Percentiles rank a stretch among this genome's conserved stretches.
These are phyloP conservation scores for Pseudoatta argentina DNA, from an alignment of 1,140 invertebrate species.

Conservation along the genomic window DNA sequence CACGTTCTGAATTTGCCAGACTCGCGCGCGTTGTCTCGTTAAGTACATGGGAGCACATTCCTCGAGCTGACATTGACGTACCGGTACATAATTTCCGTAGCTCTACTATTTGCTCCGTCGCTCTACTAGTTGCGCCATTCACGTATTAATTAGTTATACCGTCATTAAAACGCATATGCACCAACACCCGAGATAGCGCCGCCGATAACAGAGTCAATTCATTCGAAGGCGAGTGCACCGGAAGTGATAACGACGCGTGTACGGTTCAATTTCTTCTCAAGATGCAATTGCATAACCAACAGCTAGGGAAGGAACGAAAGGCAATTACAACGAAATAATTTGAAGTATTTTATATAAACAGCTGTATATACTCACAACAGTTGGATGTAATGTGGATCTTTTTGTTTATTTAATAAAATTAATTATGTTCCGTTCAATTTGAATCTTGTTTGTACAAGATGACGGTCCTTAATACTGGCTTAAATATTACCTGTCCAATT, in stretches of 20 bases:
- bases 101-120: constrained; percentile 48
- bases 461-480: background rate
- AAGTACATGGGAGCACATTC: constrained; percentile 53
- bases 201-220: constrained; percentile 30
- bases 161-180: constrained; percentile 48
- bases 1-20: constrained; percentile 19
- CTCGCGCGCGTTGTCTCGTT: constrained; percentile 43
- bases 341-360: background rate
- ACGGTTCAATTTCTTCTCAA: constrained; percentile 10
- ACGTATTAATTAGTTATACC: constrained; percentile 61
- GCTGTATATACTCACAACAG: no score
- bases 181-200: constrained; percentile 34
- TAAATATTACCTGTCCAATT: background rate
- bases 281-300: constrained; percentile 6
- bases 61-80: constrained; percentile 59
- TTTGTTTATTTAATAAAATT: constrained; percentile 14
- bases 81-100: constrained; percentile 61
- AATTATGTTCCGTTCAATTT: background rate
- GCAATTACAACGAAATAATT: background rate
- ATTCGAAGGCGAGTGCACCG: constrained; percentile 3
- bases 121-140: constrained; percentile 50
- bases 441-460: background rate
- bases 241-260: background rate
- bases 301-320: constrained; percentile 18
- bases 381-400: background rate